Base-by-base conservation (phyloP, 2,113 vertebrate species). In the Microtus pennsylvanicus region DNA sequence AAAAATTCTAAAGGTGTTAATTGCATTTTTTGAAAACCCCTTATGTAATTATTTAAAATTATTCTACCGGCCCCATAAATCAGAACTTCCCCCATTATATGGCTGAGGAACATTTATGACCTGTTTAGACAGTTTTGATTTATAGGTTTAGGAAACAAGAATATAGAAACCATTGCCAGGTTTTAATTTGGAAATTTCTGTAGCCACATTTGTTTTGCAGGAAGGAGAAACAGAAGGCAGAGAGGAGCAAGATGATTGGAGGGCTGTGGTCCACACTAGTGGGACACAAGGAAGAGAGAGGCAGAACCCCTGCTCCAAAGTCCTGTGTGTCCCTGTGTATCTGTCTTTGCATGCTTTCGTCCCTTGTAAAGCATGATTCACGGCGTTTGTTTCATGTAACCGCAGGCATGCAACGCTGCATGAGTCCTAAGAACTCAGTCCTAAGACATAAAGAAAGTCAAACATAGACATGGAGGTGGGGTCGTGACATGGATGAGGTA, bases 11-110 rank as follows among this genome's bases (percentile, higher is more conserved):
- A 98, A 97, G 97, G 98, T 98, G 98, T 98, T 98, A 98, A 98
- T 98, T 98, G 98, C 98, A 96, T 98, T 98, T 98, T 98, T 98
- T 97, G 97, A 93, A 98, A 98, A 98, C 97, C 97, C 95, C 93
- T 97, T 97, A 97, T 91, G 96, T 97, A 97, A 97, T 97, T 97
- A 97, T 97, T 97, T 98, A 94, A 97, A 97, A 96, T 96, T 95
- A 95, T 97, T 97, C 97, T 96, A 89, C 93, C 81, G 42, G 90
- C 89, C 91, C 93, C 93, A 96, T 97, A 97, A 97, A 98, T 97
- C 96, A 97, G 96, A 95, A 97, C 26, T 45, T 93, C 96, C 96
- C 95, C 96, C 89, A 67, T 96, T 95, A 8, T 95, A 88, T 97
- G 92, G 94, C 95, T 86, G 77, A 98, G 95, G 35, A 35, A 96